phyloP scores from a whole-genome alignment of 1,140 invertebrate genomes.

The Aphaenogaster floridana region DNA sequence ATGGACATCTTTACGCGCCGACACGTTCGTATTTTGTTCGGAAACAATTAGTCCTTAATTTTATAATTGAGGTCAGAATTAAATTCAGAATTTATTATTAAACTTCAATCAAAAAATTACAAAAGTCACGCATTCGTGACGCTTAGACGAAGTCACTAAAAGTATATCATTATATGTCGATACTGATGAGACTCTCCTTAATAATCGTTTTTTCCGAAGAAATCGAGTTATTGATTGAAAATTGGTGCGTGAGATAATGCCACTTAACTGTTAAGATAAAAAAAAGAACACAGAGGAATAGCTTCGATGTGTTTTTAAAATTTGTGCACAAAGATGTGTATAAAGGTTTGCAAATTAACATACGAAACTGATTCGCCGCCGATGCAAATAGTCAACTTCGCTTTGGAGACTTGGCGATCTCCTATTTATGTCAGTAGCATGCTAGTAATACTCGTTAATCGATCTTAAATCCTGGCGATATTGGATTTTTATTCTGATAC shows the following conservation, averaged over 20 bases:
- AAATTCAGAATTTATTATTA: not conserved
- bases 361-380: slow-evolving; percentile 26
- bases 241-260: not conserved
- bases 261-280: not conserved
- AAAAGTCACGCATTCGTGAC: not conserved
- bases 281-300: not conserved
- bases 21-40: not conserved
- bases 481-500: not conserved
- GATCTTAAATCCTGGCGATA: slow-evolving; percentile 28
- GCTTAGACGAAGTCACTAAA: not conserved
- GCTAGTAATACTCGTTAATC: slow-evolving; percentile 79
- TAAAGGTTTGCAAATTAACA: slow-evolving; percentile 3
- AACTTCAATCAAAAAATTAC: not conserved
- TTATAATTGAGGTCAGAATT: not conserved
- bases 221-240: slow-evolving; percentile 9
- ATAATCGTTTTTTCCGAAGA: not conserved
- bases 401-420: slow-evolving; percentile 80
- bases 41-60: not conserved
- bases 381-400: slow-evolving; percentile 75
- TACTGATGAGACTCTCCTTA: not conserved
- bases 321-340: slow-evolving; percentile 75
- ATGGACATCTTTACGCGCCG: not conserved
- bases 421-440: slow-evolving; percentile 79
- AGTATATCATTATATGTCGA: not conserved
- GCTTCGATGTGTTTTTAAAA: not conserved